Conservation (phyloP, 1,140 invertebrate species). For the Chrysoperla carnea region DNA sequence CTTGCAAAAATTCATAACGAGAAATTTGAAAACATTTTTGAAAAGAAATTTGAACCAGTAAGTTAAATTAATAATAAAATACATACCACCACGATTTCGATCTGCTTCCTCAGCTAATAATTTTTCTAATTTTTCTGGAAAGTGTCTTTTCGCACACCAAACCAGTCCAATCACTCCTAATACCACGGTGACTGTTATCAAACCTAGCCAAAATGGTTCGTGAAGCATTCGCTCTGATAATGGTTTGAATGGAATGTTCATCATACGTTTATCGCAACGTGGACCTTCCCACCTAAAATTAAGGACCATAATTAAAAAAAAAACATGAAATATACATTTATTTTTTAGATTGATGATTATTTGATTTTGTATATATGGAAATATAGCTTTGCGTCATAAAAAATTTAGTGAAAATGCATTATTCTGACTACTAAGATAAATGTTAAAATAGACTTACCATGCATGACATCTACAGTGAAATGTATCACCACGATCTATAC, state of each 20-base stretch:
- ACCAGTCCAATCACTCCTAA: slow-evolving; percentile 52
- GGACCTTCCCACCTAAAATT: slow-evolving; percentile 15
- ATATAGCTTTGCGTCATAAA: too few species aligned
- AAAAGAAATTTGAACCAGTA: too few species aligned
- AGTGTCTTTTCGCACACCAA: slow-evolving; percentile 64
- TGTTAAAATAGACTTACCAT: slow-evolving; percentile 32
- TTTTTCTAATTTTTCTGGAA: slow-evolving; percentile 67
- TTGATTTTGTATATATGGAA: too few species aligned
- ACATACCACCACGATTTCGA: slow-evolving; percentile 36
- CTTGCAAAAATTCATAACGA: too few species aligned
- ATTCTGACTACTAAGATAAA: too few species aligned
- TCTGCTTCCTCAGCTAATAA: slow-evolving; percentile 61
- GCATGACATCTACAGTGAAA: slow-evolving; percentile 52
- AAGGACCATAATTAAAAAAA: too few species aligned
- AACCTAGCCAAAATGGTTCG: slow-evolving; percentile 66
- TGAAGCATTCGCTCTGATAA: slow-evolving; percentile 56
- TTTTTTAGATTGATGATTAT: too few species aligned
- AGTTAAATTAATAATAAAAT: not conserved
- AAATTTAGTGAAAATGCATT: too few species aligned
- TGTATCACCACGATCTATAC: slow-evolving; percentile 36
- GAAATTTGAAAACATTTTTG: too few species aligned
- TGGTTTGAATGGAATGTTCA: slow-evolving; percentile 46
- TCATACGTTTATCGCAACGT: slow-evolving; percentile 38
- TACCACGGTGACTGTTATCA: slow-evolving; percentile 60
- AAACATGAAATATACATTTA: too few species aligned